Evolutionary conservation across 2,888 invertebrate species (phyloP).

Genomic region (Acrobasis repandana): DNA sequence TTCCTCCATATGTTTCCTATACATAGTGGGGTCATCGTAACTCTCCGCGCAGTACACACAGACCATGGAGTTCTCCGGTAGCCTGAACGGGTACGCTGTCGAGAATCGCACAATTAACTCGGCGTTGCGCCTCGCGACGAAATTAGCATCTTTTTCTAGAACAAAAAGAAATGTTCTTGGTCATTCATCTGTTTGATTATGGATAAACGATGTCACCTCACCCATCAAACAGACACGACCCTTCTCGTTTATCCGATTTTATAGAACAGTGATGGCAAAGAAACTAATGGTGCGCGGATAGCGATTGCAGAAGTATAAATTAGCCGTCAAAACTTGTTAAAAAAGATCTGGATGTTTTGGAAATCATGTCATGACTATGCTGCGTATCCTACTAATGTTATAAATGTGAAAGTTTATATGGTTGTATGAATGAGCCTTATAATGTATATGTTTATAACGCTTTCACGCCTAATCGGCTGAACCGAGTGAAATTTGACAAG

Average conservation of each 20-base stretch:
- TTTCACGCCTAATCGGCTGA: too few species aligned
- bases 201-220: neutral
- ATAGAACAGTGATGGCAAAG: too few species aligned
- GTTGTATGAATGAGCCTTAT: too few species aligned
- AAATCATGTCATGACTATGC: too few species aligned
- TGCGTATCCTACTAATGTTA: too few species aligned
- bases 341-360: too few species aligned
- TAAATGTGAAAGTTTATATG: too few species aligned
- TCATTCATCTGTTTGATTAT: constrained; percentile 50
- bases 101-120: constrained; percentile 70
- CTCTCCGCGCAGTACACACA: constrained; percentile 73
- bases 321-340: too few species aligned
- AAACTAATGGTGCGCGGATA: too few species aligned
- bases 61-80: constrained; percentile 67
- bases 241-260: neutral
- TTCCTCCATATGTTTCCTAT: constrained; percentile 63
- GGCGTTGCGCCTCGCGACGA: constrained; percentile 72
- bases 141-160: constrained; percentile 71
- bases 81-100: constrained; percentile 75
- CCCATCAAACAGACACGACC: neutral
- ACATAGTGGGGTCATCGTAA: constrained; percentile 56
- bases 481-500: too few species aligned
- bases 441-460: too few species aligned
- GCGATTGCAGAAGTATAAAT: too few species aligned
- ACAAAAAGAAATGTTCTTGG: constrained; percentile 75